These are phyloP conservation scores for Pandemis cinnamomeana DNA, from an alignment of 2,888 invertebrate genomes.

Conservation along the genomic window DNA sequence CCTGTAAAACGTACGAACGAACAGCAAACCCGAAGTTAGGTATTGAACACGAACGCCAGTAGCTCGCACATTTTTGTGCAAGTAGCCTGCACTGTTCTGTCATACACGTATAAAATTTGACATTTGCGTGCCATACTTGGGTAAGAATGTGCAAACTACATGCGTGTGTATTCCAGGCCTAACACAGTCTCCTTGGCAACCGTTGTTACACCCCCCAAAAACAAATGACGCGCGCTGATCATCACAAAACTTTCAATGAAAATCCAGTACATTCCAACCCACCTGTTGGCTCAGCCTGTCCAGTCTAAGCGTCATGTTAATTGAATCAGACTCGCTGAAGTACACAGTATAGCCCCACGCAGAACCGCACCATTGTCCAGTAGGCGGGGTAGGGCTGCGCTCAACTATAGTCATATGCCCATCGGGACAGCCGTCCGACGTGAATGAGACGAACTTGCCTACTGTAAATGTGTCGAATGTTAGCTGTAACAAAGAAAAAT, in stretches of 20 bases:
- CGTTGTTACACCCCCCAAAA: no score
- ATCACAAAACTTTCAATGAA: not conserved
- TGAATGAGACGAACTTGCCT: constrained; percentile 91
- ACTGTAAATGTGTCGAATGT: constrained; percentile 94
- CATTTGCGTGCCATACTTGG: no score
- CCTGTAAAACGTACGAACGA: no score
- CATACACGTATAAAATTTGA: no score
- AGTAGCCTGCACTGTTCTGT: no score
- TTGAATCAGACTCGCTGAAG: constrained; percentile 92
- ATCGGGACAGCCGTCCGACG: constrained; percentile 90
- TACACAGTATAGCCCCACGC: constrained; percentile 94
- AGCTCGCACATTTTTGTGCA: no score
- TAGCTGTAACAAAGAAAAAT: constrained; percentile 84
- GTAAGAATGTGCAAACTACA: no score
- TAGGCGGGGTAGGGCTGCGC: constrained; percentile 87
- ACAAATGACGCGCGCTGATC: not conserved
- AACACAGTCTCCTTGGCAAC: no score
- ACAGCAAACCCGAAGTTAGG: no score
- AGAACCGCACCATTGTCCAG: constrained; percentile 93
- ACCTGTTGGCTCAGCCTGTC: constrained; percentile 90
- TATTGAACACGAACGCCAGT: no score
- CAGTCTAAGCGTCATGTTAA: constrained; percentile 89
- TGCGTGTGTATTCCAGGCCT: not conserved
- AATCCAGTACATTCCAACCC: constrained; percentile 45
- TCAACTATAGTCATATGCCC: constrained; percentile 93